Evolutionary conservation across 1,140 invertebrate genomes (phyloP).

Genomic region (Ephestia elutella): DNA sequence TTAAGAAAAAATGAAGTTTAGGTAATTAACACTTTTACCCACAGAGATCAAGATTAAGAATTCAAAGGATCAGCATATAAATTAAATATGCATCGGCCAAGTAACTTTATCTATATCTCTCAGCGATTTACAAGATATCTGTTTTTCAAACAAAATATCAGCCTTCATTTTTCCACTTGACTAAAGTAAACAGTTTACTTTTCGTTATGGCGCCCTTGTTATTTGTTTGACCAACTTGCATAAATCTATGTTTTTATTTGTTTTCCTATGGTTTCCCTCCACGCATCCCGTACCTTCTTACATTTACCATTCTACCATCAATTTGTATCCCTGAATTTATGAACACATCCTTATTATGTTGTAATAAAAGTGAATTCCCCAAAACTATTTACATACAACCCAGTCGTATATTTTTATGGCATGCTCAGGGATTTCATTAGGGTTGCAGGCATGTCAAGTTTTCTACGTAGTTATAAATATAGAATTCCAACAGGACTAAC

Average conservation of each 20-base stretch:
- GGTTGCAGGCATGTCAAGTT: not conserved
- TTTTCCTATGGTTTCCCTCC: not conserved
- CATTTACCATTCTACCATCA: not conserved
- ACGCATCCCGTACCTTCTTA: not conserved
- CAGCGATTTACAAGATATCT: no score
- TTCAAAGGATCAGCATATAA: no score
- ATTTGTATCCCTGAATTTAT: not conserved
- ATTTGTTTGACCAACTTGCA: not conserved
- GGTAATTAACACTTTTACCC: no score
- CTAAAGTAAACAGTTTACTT: not conserved
- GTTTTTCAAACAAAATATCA: no score
- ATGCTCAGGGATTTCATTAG: not conserved
- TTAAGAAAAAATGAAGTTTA: no score
- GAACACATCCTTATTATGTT: not conserved
- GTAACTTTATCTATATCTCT: no score
- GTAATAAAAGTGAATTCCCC: conserved; percentile 8
- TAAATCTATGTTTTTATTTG: not conserved
- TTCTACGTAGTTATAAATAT: not conserved
- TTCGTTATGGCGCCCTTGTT: not conserved
- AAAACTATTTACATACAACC: conserved; percentile 10
- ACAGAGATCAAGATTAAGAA: no score
- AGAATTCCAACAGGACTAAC: no score
- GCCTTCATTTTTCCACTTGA: not conserved
- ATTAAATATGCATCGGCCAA: no score
- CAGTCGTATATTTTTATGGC: conserved; percentile 3